Percentiles rank a stretch among this genome's conserved stretches.
These are phyloP conservation scores for Calameuta filiformis DNA, from an alignment of 2,888 invertebrate genomes.

Conservation along the genomic window DNA sequence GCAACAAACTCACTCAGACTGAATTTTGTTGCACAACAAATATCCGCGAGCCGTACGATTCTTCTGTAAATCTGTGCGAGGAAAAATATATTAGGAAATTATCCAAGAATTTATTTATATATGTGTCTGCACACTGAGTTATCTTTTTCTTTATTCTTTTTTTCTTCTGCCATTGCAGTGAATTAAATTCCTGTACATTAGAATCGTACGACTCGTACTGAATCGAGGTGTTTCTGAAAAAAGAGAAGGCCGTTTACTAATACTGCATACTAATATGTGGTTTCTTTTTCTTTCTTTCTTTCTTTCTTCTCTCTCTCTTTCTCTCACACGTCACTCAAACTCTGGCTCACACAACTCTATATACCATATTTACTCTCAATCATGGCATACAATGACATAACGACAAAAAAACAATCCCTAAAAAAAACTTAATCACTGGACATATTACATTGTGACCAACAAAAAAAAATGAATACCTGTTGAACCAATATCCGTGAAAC, in stretches of 20 bases:
- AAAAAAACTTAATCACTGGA: not conserved
- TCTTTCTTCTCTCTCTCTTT: constrained; percentile 45
- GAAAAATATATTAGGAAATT: not conserved
- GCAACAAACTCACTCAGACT: not conserved
- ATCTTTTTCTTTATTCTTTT: not conserved
- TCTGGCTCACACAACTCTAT: constrained; percentile 52
- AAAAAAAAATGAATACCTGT: not conserved
- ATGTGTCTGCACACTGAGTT: not conserved
- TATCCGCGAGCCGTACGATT: not conserved
- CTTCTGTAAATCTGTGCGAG: not conserved
- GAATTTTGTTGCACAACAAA: not conserved
- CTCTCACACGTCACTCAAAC: constrained; percentile 27
- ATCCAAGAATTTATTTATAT: not conserved
- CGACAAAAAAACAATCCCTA: constrained; percentile 4
- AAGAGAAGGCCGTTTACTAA: constrained; percentile 44
- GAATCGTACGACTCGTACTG: not conserved
- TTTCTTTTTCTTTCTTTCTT: constrained; percentile 62
- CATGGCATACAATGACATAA: constrained; percentile 62
- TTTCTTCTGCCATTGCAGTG: not conserved
- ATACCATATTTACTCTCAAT: constrained; percentile 65
- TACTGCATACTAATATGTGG: constrained; percentile 65
- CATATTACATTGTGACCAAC: not conserved
- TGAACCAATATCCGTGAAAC: not conserved
- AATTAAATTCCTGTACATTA: not conserved
- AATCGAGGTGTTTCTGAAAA: not conserved